Evolutionary conservation across 2,797 vertebrate genomes (phyloP).

Genomic region (Xenopus petersii): DNA sequence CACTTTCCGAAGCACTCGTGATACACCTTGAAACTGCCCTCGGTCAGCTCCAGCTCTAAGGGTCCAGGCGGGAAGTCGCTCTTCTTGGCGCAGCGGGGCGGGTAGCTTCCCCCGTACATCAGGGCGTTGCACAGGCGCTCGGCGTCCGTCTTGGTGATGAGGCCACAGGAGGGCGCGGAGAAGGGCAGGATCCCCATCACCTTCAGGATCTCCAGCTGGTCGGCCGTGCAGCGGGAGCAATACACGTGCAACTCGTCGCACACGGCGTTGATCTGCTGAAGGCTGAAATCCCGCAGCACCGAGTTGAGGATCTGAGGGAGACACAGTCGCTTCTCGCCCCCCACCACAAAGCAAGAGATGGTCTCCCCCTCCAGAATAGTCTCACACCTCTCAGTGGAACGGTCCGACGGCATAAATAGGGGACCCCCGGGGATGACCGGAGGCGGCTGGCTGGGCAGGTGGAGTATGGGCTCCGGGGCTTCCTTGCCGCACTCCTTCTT

Average conservation of each 20-base stretch:
- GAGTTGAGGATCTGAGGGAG: conserved; percentile 98
- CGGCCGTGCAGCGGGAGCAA: conserved; percentile 96
- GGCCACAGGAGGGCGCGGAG: conserved; percentile 95
- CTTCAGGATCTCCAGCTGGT: conserved; percentile 99
- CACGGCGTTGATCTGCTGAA: conserved; percentile 98
- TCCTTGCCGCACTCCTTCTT: conserved; percentile 92
- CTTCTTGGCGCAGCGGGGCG: conserved; percentile 80
- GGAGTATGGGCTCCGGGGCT: conserved; percentile 69
- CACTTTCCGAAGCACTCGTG: conserved; percentile 99
- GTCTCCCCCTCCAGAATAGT: conserved; percentile 93
- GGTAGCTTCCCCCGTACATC: conserved; percentile 89
- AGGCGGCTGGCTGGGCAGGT: conserved; percentile 84
- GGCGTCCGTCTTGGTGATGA: conserved; percentile 98
- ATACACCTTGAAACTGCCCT: conserved; percentile 92
- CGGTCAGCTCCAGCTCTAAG: conserved; percentile 87
- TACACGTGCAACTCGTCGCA: conserved; percentile 98
- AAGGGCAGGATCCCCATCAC: conserved; percentile 98
- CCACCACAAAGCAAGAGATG: conserved; percentile 98
- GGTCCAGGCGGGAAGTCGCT: conserved; percentile 77
- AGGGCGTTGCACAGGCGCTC: conserved; percentile 96
- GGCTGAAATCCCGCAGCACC: conserved; percentile 93
- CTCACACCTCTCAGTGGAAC: conserved; percentile 96
- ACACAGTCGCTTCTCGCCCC: conserved; percentile 96
- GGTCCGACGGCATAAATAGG: conserved; percentile 94
- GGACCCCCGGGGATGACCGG: conserved; percentile 88